Evolutionary conservation across 2,797 vertebrate species (phyloP), one percentile per base, ranked within the genome.

Genomic region (Nyctibius grandis): DNA sequence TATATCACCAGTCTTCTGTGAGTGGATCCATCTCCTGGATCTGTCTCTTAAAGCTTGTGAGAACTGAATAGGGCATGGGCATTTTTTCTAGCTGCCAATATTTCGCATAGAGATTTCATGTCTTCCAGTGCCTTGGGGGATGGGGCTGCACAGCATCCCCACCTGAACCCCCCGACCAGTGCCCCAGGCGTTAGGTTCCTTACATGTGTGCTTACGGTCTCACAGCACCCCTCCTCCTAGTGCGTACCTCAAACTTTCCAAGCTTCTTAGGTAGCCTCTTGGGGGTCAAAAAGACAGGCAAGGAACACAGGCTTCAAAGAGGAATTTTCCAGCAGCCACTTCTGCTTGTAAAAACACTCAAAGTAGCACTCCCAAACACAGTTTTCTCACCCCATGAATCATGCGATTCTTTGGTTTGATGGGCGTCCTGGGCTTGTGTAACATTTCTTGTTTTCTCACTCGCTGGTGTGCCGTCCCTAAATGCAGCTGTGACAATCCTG

Each of bases 191-290:
- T 29, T 67, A 9, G 5, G 26, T 63, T n/a, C 44, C 44, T 76
- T 38, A 40, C 11, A 8, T 0, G 0, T 4, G 7, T 45, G 5
- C 50, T 42, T 63, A 10, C 6, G 5, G 10, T 63, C 50, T 57
- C 60, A 70, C 31, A 53, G 19, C 23, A 61, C 14, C 40, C 21
- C 9, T 95, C 6, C 3, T 33, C 9, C 21, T 63, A 5, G 16
- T 6, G 2, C 18, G 10, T 8, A 25, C 45, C 28, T 9, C 18
- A 74, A 8, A 63, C 51, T 68, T 89, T n/a, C 61, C 33, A 42
- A 20, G 57, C 26, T 67, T 83, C 29, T 83, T 48, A 48, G 12
- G 28, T 65, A 50, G 25, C 25, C 31, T 78, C 21, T 12, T 17
- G 14, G 5, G 9, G 19, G 15, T 60, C 44, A 50, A 53, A 95